phyloP scores from a whole-genome alignment of 2,888 invertebrate species.

The Sinopyrophorus schimmeli region DNA sequence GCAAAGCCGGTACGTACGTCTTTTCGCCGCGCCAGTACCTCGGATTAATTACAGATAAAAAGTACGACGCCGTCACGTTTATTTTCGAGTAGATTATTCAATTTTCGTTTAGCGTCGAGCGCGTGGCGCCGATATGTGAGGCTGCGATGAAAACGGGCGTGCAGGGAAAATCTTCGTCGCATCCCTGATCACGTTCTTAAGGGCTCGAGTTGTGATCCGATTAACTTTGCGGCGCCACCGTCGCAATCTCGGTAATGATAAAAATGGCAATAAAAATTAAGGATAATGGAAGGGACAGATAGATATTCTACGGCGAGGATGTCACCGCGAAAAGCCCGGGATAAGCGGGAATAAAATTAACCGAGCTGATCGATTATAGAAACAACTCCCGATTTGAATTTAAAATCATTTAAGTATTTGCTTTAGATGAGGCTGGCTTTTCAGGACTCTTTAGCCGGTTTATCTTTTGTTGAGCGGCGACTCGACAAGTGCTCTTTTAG shows the following conservation, averaged over 20 bases:
- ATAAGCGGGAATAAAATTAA: slow-evolving; percentile 66
- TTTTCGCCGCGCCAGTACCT: slow-evolving; percentile 54
- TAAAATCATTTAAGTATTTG: slow-evolving; percentile 52
- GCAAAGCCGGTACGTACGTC: slow-evolving; percentile 41
- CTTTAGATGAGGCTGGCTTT: slow-evolving; percentile 48
- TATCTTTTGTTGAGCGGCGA: slow-evolving; percentile 51
- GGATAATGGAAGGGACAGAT: slow-evolving; percentile 51
- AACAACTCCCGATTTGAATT: slow-evolving; percentile 53
- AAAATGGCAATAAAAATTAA: slow-evolving; percentile 58
- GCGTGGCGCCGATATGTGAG: slow-evolving; percentile 47
- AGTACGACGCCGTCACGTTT: slow-evolving; percentile 56
- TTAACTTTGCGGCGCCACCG: slow-evolving; percentile 53
- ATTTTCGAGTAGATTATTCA: slow-evolving; percentile 55
- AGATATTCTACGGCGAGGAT: slow-evolving; percentile 34
- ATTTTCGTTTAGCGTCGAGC: slow-evolving; percentile 49
- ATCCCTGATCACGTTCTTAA: slow-evolving; percentile 56
- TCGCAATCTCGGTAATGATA: slow-evolving; percentile 57
- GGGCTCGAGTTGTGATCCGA: slow-evolving; percentile 55
- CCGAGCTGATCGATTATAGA: slow-evolving; percentile 70
- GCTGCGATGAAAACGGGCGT: slow-evolving; percentile 48
- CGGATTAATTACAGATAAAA: slow-evolving; percentile 58
- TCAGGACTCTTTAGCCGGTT: slow-evolving; percentile 44
- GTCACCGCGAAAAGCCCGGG: slow-evolving; percentile 33
- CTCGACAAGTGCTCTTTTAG: slow-evolving; percentile 50
- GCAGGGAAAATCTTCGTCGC: slow-evolving; percentile 51